Conservation (phyloP, 2,797 vertebrate species). For the Sciurus carolinensis region DNA sequence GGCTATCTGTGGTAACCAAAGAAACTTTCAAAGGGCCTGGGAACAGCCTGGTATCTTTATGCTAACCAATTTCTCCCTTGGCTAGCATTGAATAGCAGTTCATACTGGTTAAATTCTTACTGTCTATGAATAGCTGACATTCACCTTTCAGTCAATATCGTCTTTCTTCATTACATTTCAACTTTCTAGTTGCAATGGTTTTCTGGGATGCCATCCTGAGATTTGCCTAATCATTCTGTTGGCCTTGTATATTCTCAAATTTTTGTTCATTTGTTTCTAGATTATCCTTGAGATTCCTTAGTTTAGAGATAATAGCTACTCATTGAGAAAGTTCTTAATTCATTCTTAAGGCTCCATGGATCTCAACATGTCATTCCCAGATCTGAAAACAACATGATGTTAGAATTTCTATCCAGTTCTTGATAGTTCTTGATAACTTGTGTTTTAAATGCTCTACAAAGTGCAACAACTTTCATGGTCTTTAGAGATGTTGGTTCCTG, state of each 20-base stretch:
- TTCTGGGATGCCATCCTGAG: background rate
- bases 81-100: background rate
- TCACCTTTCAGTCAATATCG: background rate
- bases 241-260: background rate
- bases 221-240: background rate
- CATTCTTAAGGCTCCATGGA: background rate
- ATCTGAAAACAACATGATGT: background rate
- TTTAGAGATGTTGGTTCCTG: background rate
- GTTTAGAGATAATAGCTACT: background rate
- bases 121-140: background rate
- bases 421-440: background rate
- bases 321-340: slow-evolving; percentile 29
- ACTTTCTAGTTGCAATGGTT: background rate
- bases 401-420: slow-evolving; percentile 25
- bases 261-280: background rate
- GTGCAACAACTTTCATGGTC: background rate
- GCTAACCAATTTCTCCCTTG: background rate
- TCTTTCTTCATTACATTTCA: background rate
- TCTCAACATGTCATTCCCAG: background rate
- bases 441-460: background rate
- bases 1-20: background rate
- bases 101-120: background rate
- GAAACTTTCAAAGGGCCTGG: too few species aligned
- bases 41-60: background rate
- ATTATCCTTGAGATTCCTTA: slow-evolving; percentile 1